Evolutionary conservation across 2,888 invertebrate species (phyloP), one percentile per base, ranked within the genome.

Genomic region (Andrena praecox): DNA sequence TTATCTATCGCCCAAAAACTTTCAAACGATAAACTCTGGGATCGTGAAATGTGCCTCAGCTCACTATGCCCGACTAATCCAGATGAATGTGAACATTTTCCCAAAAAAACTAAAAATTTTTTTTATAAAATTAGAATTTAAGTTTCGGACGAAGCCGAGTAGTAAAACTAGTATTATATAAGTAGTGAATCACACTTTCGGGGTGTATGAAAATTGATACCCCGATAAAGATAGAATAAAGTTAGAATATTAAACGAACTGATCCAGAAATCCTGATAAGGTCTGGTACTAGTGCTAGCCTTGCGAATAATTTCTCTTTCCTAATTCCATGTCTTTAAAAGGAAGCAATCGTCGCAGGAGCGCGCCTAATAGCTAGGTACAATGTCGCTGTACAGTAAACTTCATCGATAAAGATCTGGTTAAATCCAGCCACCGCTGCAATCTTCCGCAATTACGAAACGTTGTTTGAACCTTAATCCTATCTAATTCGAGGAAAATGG

Each of bases 371-470:
- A 24, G 27, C 48, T 33, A 33, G 60, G 60, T 56, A 48, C 48
- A 62, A 60, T 10, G 67, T 54, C n/a, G 62, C 24, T 54, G 20
- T 8, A 35, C 12, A 33, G 75, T 67, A 82, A 82, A 82, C 60
- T 75, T 31, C 8, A 60, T 69, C 64, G 69, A 62, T 71, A 76
- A 71, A 71, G 70, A 82, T 82, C 76, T 59, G 62, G 33, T 54
- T 67, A 71, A 82, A 82, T 63, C 67, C 82, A 71, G 16, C 70
- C n/a, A 12, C 56, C 12, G 20, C 52, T 66, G 56, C 59, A 71
- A 82, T 82, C 83, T 66, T 60, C 70, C n/a, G 48, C 62, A 82
- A 82, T 82, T 82, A 76, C 76, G 76, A 63, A 75, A 82, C 66
- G 82, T 60, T 82, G 82, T 75, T 82, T 70, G 66, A 66, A 50